Percentiles rank a stretch among this genome's conserved stretches.
Conservation (phyloP, 2,888 invertebrate species). For the Galerucella pusilla region DNA sequence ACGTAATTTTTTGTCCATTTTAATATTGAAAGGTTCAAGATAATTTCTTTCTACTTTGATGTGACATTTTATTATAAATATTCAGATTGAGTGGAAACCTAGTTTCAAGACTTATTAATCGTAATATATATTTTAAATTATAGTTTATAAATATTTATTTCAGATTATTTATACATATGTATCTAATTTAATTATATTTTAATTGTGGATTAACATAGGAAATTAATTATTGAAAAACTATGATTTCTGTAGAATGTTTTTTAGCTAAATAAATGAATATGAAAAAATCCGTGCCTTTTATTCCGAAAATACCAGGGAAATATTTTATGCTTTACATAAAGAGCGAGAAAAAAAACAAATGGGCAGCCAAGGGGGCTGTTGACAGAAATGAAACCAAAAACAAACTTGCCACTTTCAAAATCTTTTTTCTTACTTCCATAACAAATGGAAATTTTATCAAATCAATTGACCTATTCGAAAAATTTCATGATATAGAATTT, state of each 20-base stretch:
- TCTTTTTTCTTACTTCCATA: too few relatives aligned
- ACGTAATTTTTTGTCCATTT: neutral
- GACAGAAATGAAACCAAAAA: too few relatives aligned
- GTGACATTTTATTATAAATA: conserved; percentile 30
- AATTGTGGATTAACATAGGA: conserved; percentile 42
- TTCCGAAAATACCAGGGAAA: neutral
- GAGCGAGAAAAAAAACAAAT: too few relatives aligned
- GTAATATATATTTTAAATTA: conserved; percentile 44
- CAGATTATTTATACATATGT: conserved; percentile 41
- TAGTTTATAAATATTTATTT: conserved; percentile 47
- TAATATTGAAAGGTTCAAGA: neutral
- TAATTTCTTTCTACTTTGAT: conserved; percentile 4
- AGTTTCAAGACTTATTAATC: conserved; percentile 44
- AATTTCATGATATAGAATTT: too few relatives aligned
- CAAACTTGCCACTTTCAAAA: too few relatives aligned
- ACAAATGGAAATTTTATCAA: too few relatives aligned
- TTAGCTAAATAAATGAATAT: conserved; percentile 40
- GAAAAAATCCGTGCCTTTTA: neutral
- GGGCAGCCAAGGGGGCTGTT: too few relatives aligned
- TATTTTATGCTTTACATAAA: too few relatives aligned
- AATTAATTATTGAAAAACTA: conserved; percentile 30
- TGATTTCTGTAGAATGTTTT: conserved; percentile 40
- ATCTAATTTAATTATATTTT: conserved; percentile 39
- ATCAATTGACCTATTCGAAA: too few relatives aligned
- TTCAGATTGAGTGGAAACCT: conserved; percentile 40